phyloP scores from a whole-genome alignment of 2,797 vertebrate species.

The Ctenopoma kingsleyae region DNA sequence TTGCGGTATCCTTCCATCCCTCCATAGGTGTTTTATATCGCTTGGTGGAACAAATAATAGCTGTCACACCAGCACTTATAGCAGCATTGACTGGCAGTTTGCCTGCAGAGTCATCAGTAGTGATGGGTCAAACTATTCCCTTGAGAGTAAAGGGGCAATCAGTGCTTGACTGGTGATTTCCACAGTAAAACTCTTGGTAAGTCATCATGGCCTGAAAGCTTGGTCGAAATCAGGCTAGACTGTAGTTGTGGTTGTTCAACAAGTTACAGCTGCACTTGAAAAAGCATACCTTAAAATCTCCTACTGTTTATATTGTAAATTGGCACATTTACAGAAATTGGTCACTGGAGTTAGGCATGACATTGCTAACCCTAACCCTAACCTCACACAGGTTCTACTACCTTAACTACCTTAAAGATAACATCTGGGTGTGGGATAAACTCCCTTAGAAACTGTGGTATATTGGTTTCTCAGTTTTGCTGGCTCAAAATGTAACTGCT shows the following conservation, averaged over 20 bases:
- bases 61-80: constrained; percentile 44
- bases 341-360: background rate
- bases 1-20: constrained; percentile 26
- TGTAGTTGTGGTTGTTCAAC: background rate
- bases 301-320: background rate
- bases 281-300: background rate
- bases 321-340: background rate
- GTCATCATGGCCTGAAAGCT: constrained; percentile 1
- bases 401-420: no score
- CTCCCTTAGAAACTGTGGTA: background rate
- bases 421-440: background rate
- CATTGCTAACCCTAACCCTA: background rate
- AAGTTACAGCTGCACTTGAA: constrained; percentile 4
- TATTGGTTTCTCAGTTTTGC: background rate
- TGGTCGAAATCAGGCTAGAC: background rate
- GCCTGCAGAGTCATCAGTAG: constrained; percentile 43
- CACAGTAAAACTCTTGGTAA: background rate
- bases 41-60: constrained; percentile 49
- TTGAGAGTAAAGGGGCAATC: background rate
- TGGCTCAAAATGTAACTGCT: background rate
- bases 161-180: background rate
- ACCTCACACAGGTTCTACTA: background rate
- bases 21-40: constrained; percentile 33
- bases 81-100: constrained; percentile 52
- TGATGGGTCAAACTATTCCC: constrained; percentile 14